Conservation (phyloP, 2,113 vertebrate species). For the Paramisgurnus dabryanus region DNA sequence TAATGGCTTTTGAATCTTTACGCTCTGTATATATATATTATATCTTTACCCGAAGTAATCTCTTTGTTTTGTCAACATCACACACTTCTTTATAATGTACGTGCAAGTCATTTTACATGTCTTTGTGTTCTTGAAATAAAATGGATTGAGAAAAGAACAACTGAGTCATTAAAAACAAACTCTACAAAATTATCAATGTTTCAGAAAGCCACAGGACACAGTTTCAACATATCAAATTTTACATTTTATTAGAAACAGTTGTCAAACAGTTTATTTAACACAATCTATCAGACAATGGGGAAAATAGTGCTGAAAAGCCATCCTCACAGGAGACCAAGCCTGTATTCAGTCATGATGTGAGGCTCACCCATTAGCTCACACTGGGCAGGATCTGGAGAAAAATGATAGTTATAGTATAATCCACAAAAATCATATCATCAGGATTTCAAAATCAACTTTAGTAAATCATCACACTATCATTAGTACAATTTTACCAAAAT, state of each 20-base stretch:
- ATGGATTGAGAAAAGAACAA: neutral
- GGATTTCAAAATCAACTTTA: neutral
- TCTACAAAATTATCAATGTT: neutral
- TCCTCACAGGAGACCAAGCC: constrained; percentile 85
- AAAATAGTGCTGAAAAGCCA: neutral
- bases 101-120: neutral
- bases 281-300: neutral
- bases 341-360: constrained; percentile 92
- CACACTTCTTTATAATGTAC: neutral
- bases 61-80: neutral
- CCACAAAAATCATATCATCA: neutral
- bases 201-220: neutral
- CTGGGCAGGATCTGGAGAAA: constrained; percentile 84
- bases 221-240: constrained; percentile 3
- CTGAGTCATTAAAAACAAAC: neutral
- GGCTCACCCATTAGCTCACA: constrained; percentile 94
- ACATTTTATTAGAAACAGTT: constrained; percentile 55
- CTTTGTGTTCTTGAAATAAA: constrained; percentile 5
- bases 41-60: neutral
- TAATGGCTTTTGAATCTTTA: neutral
- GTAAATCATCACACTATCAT: too few relatives aligned
- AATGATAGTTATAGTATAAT: constrained; percentile 38
- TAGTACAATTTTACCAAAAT: neutral
- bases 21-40: neutral
- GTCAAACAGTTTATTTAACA: constrained; percentile 16